These are phyloP conservation scores for Syrmaticus mikado DNA, from an alignment of 2,113 vertebrate species.

Conservation along the genomic window DNA sequence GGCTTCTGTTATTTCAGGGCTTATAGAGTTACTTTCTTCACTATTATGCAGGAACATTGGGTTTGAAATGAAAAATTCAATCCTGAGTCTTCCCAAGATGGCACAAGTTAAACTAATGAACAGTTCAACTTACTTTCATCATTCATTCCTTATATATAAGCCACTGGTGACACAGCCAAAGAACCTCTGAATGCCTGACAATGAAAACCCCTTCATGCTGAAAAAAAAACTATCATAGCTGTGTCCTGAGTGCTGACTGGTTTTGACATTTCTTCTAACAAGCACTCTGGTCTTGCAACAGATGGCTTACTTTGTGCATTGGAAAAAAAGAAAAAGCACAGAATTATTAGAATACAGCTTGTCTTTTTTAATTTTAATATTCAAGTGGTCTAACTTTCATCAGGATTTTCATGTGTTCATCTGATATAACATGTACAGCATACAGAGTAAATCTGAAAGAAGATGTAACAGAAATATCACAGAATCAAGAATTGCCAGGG, in stretches of 20 bases:
- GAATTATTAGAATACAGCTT: neutral
- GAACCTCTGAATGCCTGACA: neutral
- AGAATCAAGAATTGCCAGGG: too few species aligned
- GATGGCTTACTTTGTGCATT: neutral
- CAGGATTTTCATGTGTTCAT: neutral
- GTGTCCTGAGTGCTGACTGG: neutral
- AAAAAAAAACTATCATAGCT: neutral
- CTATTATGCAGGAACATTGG: neutral
- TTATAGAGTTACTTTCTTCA: neutral
- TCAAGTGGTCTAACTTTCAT: neutral
- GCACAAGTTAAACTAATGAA: neutral
- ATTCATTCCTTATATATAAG: neutral
- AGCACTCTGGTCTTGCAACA: neutral
- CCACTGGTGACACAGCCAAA: neutral
- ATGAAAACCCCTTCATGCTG: neutral
- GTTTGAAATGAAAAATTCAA: neutral
- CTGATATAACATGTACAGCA: neutral
- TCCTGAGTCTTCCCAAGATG: neutral
- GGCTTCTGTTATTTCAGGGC: neutral
- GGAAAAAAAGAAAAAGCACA: neutral
- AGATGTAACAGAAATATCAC: neutral
- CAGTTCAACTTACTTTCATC: neutral
- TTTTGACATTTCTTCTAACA: neutral
- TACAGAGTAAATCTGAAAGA: neutral
- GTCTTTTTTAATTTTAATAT: neutral